A percentile compares a stretch with the other conserved stretches of the same genome.
phyloP scores from a whole-genome alignment of 2,888 invertebrate genomes.

The Nemurella pictetii region DNA sequence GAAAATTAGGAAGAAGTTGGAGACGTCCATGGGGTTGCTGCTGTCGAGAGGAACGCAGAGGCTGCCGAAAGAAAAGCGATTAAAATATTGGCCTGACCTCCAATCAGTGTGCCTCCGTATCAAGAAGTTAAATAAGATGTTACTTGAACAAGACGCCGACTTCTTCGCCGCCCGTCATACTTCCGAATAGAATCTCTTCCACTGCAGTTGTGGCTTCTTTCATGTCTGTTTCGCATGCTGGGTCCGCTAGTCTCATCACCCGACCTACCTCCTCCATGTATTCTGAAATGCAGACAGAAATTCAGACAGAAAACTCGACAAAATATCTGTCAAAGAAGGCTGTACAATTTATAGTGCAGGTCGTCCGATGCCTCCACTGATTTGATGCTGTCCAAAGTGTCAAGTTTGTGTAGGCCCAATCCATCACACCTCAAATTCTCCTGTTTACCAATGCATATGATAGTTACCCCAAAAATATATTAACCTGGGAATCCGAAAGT shows the following conservation, averaged over 20 bases:
- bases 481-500: slow-evolving; percentile 55
- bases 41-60: slow-evolving; percentile 48
- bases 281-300: not conserved
- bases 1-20: slow-evolving; percentile 52
- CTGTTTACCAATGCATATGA: no score
- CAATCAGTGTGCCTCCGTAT: no score
- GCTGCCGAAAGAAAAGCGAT: slow-evolving; percentile 43
- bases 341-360: no score
- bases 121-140: no score
- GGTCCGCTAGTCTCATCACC: not conserved
- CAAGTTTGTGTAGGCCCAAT: no score
- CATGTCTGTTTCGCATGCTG: not conserved
- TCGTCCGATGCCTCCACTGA: no score
- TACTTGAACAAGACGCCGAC: not conserved
- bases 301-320: no score
- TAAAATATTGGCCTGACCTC: no score
- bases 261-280: not conserved
- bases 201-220: not conserved
- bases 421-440: no score
- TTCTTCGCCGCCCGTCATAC: not conserved
- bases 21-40: slow-evolving; percentile 47
- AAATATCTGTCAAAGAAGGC: no score
- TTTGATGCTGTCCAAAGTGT: no score
- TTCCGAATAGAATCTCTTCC: not conserved
- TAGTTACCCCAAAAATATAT: no score